Percentiles rank a stretch among this genome's conserved stretches.
Evolutionary conservation across 2,797 vertebrate genomes (phyloP).

Genomic region (Neostethus bicornis): DNA sequence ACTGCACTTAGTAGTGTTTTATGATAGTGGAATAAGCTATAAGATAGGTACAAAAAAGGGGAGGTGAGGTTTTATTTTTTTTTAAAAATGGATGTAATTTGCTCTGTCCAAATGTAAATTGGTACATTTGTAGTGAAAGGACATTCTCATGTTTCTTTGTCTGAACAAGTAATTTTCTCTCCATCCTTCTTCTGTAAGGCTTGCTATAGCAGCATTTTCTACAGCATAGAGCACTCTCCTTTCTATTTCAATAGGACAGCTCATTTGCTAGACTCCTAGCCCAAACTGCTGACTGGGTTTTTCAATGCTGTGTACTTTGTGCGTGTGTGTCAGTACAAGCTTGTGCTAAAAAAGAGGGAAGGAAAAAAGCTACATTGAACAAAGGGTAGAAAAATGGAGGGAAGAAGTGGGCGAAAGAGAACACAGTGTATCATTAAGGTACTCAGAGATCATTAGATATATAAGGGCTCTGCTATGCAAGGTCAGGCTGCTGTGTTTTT

Average conservation of each 20-base stretch:
- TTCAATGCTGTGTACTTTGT: conserved; percentile 74
- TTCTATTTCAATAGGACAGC: conserved; percentile 88
- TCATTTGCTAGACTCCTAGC: conserved; percentile 85
- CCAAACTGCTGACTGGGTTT: conserved; percentile 84
- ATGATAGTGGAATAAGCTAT: conserved; percentile 65
- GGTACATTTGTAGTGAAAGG: conserved; percentile 82
- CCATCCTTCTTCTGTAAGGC: conserved; percentile 68
- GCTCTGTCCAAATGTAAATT: conserved; percentile 77
- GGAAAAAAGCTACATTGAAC: conserved; percentile 47
- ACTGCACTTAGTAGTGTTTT: conserved; percentile 61
- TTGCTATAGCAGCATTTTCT: conserved; percentile 83
- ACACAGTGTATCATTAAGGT: conserved; percentile 79
- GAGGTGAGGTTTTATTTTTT: conserved; percentile 42
- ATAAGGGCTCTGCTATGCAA: conserved; percentile 77
- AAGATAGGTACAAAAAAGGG: conserved; percentile 9
- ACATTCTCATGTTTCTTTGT: conserved; percentile 84
- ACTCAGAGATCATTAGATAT: conserved; percentile 83
- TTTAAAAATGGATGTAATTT: conserved; percentile 76
- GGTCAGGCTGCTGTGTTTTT: conserved; percentile 78
- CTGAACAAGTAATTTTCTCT: conserved; percentile 81
- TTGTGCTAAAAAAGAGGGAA: conserved; percentile 59
- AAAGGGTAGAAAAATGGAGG: conserved; percentile 59
- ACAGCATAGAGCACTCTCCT: conserved; percentile 78
- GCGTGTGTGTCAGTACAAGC: conserved; percentile 49
- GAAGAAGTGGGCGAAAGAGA: conserved; percentile 59